Conservation (phyloP, 2,888 invertebrate genomes). For the Dasysyrphus tricinctus region DNA sequence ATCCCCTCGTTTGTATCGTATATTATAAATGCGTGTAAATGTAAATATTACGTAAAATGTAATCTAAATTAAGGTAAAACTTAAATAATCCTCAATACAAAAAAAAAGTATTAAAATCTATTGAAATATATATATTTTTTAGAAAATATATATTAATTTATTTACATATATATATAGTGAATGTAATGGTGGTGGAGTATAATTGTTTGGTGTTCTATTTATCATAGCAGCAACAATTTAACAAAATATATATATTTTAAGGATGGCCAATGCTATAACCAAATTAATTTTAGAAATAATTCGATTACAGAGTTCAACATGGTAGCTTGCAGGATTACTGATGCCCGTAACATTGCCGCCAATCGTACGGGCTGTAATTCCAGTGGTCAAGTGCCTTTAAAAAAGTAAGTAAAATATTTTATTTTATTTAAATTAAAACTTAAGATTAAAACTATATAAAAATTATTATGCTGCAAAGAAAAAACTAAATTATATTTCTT, state of each 20-base stretch:
- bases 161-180: slow-evolving; percentile 49
- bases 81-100: slow-evolving; percentile 20
- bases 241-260: slow-evolving; percentile 78
- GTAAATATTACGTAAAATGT: slow-evolving; percentile 52
- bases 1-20: slow-evolving; percentile 11
- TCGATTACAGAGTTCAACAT: slow-evolving; percentile 97
- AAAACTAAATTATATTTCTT: background rate
- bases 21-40: slow-evolving; percentile 26
- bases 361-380: slow-evolving; percentile 88
- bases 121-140: slow-evolving; percentile 2
- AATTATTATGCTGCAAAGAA: slow-evolving; percentile 31
- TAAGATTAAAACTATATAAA: background rate
- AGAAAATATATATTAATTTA: slow-evolving; percentile 14
- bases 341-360: slow-evolving; percentile 92
- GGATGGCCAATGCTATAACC: slow-evolving; percentile 84
- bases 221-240: slow-evolving; percentile 54
- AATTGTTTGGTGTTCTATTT: slow-evolving; percentile 77
- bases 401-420: slow-evolving; percentile 91
- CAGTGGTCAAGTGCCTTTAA: slow-evolving; percentile 99
- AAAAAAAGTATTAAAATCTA: slow-evolving; percentile 22
- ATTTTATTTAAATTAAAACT: background rate
- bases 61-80: slow-evolving; percentile 41
- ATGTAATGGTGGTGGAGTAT: slow-evolving; percentile 74
- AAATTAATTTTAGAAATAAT: slow-evolving; percentile 87
- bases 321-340: slow-evolving; percentile 98